Conservation (phyloP, 2,888 invertebrate species). For the Pseudoips prasinana region DNA sequence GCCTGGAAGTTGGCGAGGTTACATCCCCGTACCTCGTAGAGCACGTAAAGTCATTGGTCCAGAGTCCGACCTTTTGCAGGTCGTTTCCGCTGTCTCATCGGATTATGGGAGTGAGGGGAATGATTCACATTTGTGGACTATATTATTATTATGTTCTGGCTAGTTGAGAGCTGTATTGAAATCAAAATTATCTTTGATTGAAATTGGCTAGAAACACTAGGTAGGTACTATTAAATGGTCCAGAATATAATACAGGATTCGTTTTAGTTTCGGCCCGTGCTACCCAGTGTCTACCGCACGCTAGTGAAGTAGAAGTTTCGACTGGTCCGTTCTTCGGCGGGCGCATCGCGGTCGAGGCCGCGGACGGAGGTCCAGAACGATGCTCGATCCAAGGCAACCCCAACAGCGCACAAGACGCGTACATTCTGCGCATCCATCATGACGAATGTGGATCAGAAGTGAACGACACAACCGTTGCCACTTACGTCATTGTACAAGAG, state of each 20-base stretch:
- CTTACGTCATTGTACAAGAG: slow-evolving; percentile 92
- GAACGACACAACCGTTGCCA: slow-evolving; percentile 90
- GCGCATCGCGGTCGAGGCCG: slow-evolving; percentile 88
- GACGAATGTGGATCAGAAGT: slow-evolving; percentile 88
- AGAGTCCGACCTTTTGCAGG: no score
- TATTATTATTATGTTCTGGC: no score
- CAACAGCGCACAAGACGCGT: slow-evolving; percentile 86
- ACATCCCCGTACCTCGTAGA: no score
- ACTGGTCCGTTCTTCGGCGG: slow-evolving; percentile 92
- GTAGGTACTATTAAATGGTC: no score
- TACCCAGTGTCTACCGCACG: slow-evolving; percentile 89
- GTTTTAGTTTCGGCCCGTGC: slow-evolving; percentile 89
- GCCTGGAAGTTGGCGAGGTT: no score
- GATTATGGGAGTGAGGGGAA: no score
- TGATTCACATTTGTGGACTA: no score
- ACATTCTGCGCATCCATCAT: slow-evolving; percentile 88
- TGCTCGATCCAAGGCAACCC: slow-evolving; percentile 90
- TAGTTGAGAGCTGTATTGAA: no score
- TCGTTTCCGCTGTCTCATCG: no score
- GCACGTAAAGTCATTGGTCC: no score
- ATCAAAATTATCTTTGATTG: no score
- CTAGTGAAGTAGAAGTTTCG: slow-evolving; percentile 91
- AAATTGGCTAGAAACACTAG: no score
- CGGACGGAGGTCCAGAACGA: slow-evolving; percentile 85
- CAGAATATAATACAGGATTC: not conserved